Evolutionary conservation across 2,797 vertebrate genomes (phyloP), one percentile per base, ranked within the genome.

Genomic region (Sparidentex hasta): DNA sequence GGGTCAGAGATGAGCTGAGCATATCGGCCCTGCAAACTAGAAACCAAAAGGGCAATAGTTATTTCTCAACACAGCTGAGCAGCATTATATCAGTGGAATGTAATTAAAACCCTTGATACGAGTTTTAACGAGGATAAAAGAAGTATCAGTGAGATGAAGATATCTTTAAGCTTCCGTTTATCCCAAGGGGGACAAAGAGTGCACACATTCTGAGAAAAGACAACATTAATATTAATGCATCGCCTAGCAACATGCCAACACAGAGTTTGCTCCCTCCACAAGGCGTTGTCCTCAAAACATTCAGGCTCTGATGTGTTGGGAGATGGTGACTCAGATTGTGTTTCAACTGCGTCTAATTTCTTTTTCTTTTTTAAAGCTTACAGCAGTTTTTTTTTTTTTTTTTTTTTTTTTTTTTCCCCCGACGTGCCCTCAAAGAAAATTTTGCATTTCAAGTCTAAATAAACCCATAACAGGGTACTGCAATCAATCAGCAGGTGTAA

Each of bases 201-300:
- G 87, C 84, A 81, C 75, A 79, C 68, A 17, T 82, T 92, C 82
- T 77, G 76, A 88, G 81, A 83, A 85, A 90, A 88, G 76, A 78
- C 81, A 76, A 76, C 85, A 94, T 94, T 92, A 94, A 93, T 93
- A 94, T 92, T 93, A 90, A 92, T 93, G 85, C 84, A 89, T 92
- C 72, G 80, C 88, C 91, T 93, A 90, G 84, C 90, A 91, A 91
- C 90, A 86, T 91, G 84, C 82, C 88, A 85, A 89, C 78, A 89
- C 43, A 16, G 72, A 82, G 79, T 84, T 88, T 87, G 65, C 78
- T 88, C 68, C 76, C 71, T 84, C 79, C 50, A 79, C 77, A 71
- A 82, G 81, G 58, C 83, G 43, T 65, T 70, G 76, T 85, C 76
- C 79, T 90, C 68, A 84, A 80, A 90, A 88, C 76, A 78, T 71